These are phyloP conservation scores for Corticium candelabrum DNA, from an alignment of 37 sponge, comb jelly and placozoan species.

Conservation along the genomic window DNA sequence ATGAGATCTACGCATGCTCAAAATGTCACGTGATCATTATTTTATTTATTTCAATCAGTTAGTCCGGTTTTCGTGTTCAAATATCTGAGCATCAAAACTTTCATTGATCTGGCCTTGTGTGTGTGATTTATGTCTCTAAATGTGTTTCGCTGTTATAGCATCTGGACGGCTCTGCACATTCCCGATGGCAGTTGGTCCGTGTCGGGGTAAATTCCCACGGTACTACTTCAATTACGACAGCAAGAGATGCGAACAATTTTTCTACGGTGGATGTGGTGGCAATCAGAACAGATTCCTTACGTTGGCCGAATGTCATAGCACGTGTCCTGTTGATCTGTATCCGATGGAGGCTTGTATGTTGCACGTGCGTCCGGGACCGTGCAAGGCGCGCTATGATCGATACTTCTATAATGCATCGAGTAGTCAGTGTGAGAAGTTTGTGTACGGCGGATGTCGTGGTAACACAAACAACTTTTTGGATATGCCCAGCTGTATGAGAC, in stretches of 20 bases:
- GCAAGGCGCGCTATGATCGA: neutral
- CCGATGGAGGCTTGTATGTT: neutral
- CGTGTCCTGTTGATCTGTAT: neutral
- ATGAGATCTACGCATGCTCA: no score
- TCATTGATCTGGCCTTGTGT: no score
- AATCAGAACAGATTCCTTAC: neutral
- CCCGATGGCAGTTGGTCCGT: neutral
- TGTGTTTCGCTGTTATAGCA: neutral
- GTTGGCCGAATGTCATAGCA: neutral
- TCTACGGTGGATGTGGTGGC: neutral
- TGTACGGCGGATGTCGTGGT: neutral
- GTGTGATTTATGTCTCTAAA: no score
- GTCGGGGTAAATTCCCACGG: neutral
- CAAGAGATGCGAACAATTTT: neutral
- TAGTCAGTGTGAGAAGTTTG: neutral
- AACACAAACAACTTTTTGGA: slow-evolving; percentile 3
- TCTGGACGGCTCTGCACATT: neutral
- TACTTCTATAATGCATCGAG: neutral
- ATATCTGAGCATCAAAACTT: no score
- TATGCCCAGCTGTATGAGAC: neutral
- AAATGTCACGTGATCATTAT: no score
- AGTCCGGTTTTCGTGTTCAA: no score
- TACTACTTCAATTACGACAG: neutral
- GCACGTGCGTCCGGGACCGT: neutral
- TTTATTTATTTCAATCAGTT: no score